Conservation (phyloP, 1,140 invertebrate species). For the Diorhabda elongata region DNA sequence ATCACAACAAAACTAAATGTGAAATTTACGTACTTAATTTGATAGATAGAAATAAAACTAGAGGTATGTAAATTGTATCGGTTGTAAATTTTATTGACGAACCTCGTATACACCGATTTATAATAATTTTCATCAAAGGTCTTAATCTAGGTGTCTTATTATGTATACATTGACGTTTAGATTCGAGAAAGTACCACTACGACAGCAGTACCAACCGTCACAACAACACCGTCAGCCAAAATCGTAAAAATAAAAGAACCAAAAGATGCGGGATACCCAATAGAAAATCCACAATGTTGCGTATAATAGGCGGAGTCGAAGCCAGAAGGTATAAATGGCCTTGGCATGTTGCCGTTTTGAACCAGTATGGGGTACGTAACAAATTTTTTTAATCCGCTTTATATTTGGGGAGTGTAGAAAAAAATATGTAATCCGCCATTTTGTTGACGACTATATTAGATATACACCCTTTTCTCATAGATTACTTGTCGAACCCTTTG, state of each 20-base stretch:
- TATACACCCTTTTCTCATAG: too few relatives aligned
- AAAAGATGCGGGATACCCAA: slow-evolving; percentile 34
- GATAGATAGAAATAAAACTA: slow-evolving; percentile 20
- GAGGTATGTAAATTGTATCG: neutral
- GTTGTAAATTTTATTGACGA: too few relatives aligned
- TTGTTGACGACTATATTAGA: too few relatives aligned
- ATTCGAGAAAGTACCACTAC: slow-evolving; percentile 32
- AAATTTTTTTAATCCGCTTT: neutral
- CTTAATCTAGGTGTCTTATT: too few relatives aligned
- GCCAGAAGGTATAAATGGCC: slow-evolving; percentile 79
- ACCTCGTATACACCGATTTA: too few relatives aligned
- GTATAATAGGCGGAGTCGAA: slow-evolving; percentile 82
- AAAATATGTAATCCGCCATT: too few relatives aligned
- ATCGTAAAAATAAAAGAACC: neutral
- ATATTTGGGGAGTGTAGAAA: too few relatives aligned
- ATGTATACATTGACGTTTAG: slow-evolving; percentile 8
- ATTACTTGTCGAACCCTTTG: too few relatives aligned
- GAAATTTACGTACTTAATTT: slow-evolving; percentile 64
- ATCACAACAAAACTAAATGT: slow-evolving; percentile 72
- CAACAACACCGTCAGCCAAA: slow-evolving; percentile 19
- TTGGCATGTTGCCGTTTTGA: slow-evolving; percentile 89
- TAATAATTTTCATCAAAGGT: too few relatives aligned
- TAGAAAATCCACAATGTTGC: slow-evolving; percentile 52
- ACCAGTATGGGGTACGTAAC: slow-evolving; percentile 66
- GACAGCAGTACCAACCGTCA: slow-evolving; percentile 23